Base-by-base conservation (phyloP, 2,888 invertebrate species). In the Malacosoma neustria region DNA sequence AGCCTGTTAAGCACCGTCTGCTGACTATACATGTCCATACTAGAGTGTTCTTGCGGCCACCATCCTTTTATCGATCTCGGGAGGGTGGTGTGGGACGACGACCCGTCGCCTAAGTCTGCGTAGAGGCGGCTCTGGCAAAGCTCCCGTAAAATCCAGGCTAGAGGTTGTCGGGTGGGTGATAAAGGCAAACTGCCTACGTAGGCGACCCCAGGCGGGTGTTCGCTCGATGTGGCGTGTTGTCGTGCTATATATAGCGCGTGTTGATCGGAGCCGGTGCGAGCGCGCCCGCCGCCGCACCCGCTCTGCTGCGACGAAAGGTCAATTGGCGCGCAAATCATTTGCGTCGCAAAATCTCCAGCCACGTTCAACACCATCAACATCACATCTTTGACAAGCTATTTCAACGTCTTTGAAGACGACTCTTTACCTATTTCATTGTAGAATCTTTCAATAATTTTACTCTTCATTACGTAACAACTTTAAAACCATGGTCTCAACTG, bases 311-410 rank as follows among this genome's bases (percentile, higher is more conserved):
- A 76, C 75, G 81, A 85, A 84, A 85, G 84, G 84, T 84, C 84
- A 85, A 84, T 84, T 84, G 82, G 81, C 84, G 80, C 80, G 77
- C 82, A 82, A 82, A 84, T 82, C 82, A 84, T 84, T 85, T 85
- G 77, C 81, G 82, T 84, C 81, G 81, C 80, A 76, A 76, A 81
- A 81, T 72, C 72, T 67, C 65, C 68, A 73, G 49, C 66, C 62
- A 49, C 59, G 68, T 75, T 66, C 5, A 22, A 22, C 70, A 79
- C 66, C 71, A 72, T 61, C 62, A 48, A 43, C 54, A 45, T 46
- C 53, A 53, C 57, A 54, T 49, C 47, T 49, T 45, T 35, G 11
- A 22, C 7, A 11, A 22, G 7, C 6, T 3, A 34, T 29, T 13
- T 13, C 9, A n/a, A 9, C 11, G 11, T 29, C 9, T 2, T 29